A percentile compares a stretch with the other conserved stretches of the same genome.
Conservation (phyloP, 1,140 invertebrate species). For the Limonius californicus region DNA sequence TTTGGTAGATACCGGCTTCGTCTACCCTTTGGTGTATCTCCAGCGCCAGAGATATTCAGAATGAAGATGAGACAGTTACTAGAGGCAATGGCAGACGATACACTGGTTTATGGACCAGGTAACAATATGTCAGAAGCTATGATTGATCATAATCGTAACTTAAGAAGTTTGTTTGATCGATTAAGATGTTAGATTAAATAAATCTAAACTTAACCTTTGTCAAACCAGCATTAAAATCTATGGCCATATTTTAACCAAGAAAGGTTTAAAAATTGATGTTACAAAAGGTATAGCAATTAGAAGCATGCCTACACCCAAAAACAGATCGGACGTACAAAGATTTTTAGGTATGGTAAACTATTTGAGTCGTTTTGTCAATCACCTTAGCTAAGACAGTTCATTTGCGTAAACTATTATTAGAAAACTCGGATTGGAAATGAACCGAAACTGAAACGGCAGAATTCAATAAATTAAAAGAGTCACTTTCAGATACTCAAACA, state of each 20-base stretch:
- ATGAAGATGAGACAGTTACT: background rate
- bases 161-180: conserved; percentile 13
- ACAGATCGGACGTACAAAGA: background rate
- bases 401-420: no score
- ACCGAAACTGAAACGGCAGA: no score
- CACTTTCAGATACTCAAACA: no score
- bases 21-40: conserved; percentile 16
- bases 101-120: conserved; percentile 14
- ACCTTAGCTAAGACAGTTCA: no score
- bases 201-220: conserved; percentile 21
- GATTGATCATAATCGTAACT: conserved; percentile 20
- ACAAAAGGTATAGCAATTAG: background rate
- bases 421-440: no score
- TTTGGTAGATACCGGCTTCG: conserved; percentile 4
- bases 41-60: no score
- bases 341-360: no score
- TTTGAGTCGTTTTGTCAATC: no score
- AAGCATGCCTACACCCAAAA: background rate
- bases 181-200: conserved; percentile 29
- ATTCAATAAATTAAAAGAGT: no score
- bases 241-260: conserved; percentile 28
- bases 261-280: background rate
- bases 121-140: background rate
- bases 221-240: conserved; percentile 28
- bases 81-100: conserved; percentile 29